Base-by-base conservation (phyloP, 2,113 vertebrate species). In the Anhinga anhinga region DNA sequence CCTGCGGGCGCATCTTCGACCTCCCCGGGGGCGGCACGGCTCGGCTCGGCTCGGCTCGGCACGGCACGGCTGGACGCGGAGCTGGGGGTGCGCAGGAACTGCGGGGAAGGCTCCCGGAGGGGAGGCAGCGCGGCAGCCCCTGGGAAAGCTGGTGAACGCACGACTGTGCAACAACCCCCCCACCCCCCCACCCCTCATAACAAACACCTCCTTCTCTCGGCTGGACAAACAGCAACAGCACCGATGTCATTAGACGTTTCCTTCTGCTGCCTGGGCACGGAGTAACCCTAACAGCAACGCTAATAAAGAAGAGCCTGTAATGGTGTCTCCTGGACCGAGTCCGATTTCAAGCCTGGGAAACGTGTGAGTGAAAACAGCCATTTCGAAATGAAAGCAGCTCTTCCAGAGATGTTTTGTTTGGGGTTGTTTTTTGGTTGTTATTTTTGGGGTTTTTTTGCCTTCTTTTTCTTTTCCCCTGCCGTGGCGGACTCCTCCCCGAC, bases 301-400 rank as follows among this genome's bases (percentile, higher is more conserved):
- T 27, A 36, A 36, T 49, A 40, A 61, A 49, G 56, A 77, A 29
- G n/a, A n/a, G 14, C 15, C 40, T 32, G 66, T 12, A 17, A 49
- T 22, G 9, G 3, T 50, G 92, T 82, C 34, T 81, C 45, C 73
- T 42, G 36, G 42, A 49, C 27, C 3, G 13, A 49, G n/a, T 26
- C 15, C 15, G 29, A 59, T 66, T 79, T 88, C 79, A 36, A 90
- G 61, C 9, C 66, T 67, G 56, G 32, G 78, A 79, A 84, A 71
- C 2, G 50, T 3, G 13, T 74, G 67, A 86, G 40, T 73, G 49
- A 85, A 89, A 87, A 30, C 82, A 55, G 65, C 65, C 47, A 52
- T 93, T 93, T 94, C 82, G 78, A 91, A 94, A 90, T 44, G 38
- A 90, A 93, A 84, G n/a, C 10, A n/a, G 22, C 34, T 72, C 15